phyloP scores from a whole-genome alignment of 2,113 vertebrate species.

The Plecotus auritus region DNA sequence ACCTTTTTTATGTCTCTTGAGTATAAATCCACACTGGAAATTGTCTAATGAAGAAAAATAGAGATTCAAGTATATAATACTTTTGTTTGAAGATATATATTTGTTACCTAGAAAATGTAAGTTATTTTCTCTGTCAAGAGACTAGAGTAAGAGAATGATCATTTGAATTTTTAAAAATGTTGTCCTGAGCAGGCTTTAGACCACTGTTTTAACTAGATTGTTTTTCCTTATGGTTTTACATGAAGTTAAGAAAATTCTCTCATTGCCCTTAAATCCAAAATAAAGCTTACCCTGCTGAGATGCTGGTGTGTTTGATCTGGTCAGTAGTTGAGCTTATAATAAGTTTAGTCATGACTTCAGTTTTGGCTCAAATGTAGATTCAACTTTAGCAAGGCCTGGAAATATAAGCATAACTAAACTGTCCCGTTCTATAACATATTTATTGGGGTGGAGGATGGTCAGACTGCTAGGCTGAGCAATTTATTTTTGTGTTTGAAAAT shows the following conservation, averaged over 20 bases:
- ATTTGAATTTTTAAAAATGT: background rate
- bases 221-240: background rate
- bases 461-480: background rate
- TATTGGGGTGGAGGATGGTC: background rate
- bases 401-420: background rate
- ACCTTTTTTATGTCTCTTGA: background rate
- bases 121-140: background rate
- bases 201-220: background rate
- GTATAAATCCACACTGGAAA: background rate
- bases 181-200: background rate
- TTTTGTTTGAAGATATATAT: background rate
- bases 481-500: background rate
- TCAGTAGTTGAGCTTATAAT: background rate
- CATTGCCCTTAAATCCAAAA: background rate
- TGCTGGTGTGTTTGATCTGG: background rate
- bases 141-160: background rate
- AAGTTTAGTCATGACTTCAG: background rate
- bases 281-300: background rate
- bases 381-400: background rate
- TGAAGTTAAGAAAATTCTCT: background rate
- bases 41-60: background rate
- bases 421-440: background rate
- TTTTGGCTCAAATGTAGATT: background rate
- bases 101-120: background rate
- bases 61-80: background rate